Conservation (phyloP, 2,888 invertebrate genomes). For the Nymphalis c-album region DNA sequence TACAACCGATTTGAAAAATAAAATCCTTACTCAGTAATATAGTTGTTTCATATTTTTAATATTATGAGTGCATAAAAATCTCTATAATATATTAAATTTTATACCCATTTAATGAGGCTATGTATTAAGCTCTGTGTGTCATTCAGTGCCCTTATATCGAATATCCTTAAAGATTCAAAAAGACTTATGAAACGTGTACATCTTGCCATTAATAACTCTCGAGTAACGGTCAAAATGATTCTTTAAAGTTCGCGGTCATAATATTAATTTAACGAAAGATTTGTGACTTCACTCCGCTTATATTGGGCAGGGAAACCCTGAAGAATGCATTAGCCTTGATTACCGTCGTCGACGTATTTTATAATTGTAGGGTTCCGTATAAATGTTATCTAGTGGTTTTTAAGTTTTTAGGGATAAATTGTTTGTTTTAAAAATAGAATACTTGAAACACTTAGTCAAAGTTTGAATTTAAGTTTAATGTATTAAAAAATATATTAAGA, state of each 20-base stretch:
- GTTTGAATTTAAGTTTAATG: too few species aligned
- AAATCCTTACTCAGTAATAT: too few species aligned
- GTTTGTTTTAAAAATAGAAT: background rate
- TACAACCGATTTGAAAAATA: too few species aligned
- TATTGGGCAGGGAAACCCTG: constrained; percentile 14
- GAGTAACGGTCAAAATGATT: constrained; percentile 14
- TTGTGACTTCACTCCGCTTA: constrained; percentile 16
- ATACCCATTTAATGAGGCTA: background rate
- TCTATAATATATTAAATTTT: background rate
- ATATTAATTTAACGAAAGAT: constrained; percentile 22
- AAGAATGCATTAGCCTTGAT: constrained; percentile 44
- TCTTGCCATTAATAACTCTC: constrained; percentile 1
- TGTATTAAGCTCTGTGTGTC: background rate
- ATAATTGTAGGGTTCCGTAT: constrained; percentile 37
- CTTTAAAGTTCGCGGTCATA: constrained; percentile 19
- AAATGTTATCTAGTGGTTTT: background rate
- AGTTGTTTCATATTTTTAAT: too few species aligned
- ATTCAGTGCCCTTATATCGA: background rate
- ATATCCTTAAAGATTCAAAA: constrained; percentile 1
- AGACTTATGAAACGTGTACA: constrained; percentile 1
- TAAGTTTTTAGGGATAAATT: background rate
- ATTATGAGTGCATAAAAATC: background rate
- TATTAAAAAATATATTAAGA: too few species aligned
- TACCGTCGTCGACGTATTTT: constrained; percentile 38
- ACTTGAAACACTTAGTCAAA: background rate